Percentiles rank a stretch among this genome's conserved stretches.
These are phyloP conservation scores for Bombus waltoni DNA, from an alignment of 1,140 invertebrate genomes.

Conservation along the genomic window DNA sequence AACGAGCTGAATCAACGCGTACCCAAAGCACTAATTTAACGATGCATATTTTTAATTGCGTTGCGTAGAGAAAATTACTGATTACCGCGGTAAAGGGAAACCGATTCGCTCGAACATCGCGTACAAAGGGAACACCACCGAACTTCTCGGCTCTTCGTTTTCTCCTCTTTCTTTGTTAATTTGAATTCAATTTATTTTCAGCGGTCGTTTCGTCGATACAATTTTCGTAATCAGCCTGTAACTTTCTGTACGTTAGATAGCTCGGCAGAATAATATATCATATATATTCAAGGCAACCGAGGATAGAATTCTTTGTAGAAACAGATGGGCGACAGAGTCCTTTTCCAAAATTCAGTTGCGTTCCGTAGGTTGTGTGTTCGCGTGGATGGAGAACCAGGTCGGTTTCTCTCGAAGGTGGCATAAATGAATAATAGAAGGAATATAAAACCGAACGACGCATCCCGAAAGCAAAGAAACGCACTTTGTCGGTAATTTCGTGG, in stretches of 20 bases:
- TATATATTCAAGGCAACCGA: background rate
- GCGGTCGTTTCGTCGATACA: background rate
- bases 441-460: constrained; percentile 40
- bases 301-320: constrained; percentile 28
- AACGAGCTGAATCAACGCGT: constrained; percentile 4
- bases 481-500: constrained; percentile 28
- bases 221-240: background rate
- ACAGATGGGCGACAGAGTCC: constrained; percentile 44
- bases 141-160: background rate
- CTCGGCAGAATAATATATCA: background rate
- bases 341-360: constrained; percentile 58
- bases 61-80: background rate
- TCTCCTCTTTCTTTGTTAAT: background rate
- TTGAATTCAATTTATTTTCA: background rate
- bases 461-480: constrained; percentile 31
- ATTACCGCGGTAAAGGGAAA: background rate
- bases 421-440: constrained; percentile 49
- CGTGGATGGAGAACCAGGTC: constrained; percentile 34
- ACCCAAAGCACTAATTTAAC: background rate
- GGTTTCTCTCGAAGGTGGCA: constrained; percentile 44
- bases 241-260: background rate
- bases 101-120: no score
- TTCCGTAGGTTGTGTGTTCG: background rate
- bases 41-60: background rate
- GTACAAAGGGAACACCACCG: no score